phyloP scores from a whole-genome alignment of 2,797 vertebrate genomes.

The Lagocephalus sceleratus region DNA sequence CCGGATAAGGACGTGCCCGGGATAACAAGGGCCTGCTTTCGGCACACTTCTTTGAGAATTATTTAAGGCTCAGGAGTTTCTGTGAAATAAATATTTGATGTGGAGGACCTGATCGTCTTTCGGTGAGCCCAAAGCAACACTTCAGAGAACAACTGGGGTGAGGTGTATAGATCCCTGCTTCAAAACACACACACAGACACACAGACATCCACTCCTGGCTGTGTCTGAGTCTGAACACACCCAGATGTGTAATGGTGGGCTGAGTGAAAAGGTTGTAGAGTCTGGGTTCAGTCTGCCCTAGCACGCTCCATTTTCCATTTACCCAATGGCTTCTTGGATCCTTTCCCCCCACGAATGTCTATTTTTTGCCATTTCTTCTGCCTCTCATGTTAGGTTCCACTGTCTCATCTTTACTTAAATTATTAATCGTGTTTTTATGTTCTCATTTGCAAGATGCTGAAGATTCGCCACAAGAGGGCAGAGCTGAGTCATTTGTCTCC shows the following conservation, averaged over 20 bases:
- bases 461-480: conserved; percentile 60
- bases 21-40: conserved; percentile 72
- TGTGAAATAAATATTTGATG: conserved; percentile 83
- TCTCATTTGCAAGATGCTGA: not conserved
- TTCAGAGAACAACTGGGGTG: conserved; percentile 71
- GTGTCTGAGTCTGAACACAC: conserved; percentile 33
- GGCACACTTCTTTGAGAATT: conserved; percentile 81
- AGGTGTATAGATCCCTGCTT: conserved; percentile 47
- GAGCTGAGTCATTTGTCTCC: conserved; percentile 36
- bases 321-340: not conserved
- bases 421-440: conserved; percentile 1
- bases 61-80: conserved; percentile 82
- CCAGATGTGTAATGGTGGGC: conserved; percentile 21
- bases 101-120: conserved; percentile 73
- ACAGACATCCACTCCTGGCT: conserved; percentile 19
- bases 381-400: not conserved
- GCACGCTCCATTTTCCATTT: conserved; percentile 8
- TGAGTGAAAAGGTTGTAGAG: conserved; percentile 25
- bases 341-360: not conserved
- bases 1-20: conserved; percentile 73
- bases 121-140: conserved; percentile 70
- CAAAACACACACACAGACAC: conserved; percentile 44
- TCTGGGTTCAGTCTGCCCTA: conserved; percentile 17
- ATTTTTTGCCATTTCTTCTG: not conserved
- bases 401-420: not conserved